Evolutionary conservation across 2,113 vertebrate genomes (phyloP).

Genomic region (Elephantulus edwardii): DNA sequence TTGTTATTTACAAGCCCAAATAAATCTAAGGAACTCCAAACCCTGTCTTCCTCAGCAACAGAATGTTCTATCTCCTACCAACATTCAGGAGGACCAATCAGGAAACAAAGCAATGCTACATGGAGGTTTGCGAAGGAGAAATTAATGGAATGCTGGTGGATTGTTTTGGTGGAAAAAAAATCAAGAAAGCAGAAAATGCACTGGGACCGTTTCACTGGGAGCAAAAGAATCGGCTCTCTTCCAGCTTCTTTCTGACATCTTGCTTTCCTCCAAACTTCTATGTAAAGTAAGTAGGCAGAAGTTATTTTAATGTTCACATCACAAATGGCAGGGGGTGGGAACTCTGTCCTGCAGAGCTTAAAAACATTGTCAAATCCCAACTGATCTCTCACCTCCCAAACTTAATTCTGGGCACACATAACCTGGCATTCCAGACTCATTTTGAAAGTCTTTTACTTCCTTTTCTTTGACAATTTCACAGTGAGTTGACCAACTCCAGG

Average conservation of each 20-base stretch:
- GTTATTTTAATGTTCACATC: background rate
- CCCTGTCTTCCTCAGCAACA: background rate
- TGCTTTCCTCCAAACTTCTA: background rate
- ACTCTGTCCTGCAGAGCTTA: background rate
- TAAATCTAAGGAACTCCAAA: background rate
- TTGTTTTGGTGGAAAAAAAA: constrained; percentile 4
- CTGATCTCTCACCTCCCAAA: constrained; percentile 1
- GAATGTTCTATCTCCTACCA: background rate
- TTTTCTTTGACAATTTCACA: background rate
- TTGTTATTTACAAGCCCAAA: background rate
- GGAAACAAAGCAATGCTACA: background rate
- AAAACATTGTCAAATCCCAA: background rate
- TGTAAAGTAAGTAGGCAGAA: background rate
- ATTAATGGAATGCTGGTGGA: background rate
- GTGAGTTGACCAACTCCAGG: background rate
- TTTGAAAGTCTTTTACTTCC: background rate
- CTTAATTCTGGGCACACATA: background rate
- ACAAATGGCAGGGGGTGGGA: background rate
- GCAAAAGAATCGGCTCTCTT: background rate
- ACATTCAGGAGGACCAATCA: background rate
- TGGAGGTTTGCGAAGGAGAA: background rate
- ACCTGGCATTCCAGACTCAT: background rate
- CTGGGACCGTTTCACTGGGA: background rate
- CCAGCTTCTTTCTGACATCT: background rate
- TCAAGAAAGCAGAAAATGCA: background rate